phyloP scores from a whole-genome alignment of 2,888 invertebrate species.

The Lampropteryx suffumata region DNA sequence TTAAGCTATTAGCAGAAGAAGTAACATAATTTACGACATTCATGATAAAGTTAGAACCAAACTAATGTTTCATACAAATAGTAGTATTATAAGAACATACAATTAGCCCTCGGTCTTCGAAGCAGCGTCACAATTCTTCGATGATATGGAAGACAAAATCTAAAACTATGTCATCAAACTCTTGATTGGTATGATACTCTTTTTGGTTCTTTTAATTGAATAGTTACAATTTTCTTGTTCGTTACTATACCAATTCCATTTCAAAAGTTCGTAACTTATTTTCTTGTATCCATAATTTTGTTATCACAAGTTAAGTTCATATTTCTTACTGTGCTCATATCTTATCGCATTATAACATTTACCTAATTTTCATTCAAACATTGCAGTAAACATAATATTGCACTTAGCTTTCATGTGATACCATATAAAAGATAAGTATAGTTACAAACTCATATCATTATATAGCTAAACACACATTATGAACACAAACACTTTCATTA shows the following conservation, averaged over 20 bases:
- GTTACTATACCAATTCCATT: too few relatives aligned
- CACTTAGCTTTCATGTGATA: too few relatives aligned
- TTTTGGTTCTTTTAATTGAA: not conserved
- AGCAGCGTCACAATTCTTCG: conserved; percentile 17
- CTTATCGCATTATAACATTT: too few relatives aligned
- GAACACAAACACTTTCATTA: conserved; percentile 1
- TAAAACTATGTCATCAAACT: conserved; percentile 3
- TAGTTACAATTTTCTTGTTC: not conserved
- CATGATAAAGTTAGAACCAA: conserved; percentile 1
- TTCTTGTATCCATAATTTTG: too few relatives aligned
- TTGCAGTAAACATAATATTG: too few relatives aligned
- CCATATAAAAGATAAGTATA: too few relatives aligned
- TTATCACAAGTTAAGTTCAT: too few relatives aligned
- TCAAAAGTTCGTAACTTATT: too few relatives aligned
- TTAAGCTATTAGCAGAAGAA: conserved; percentile 21
- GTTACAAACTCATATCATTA: too few relatives aligned
- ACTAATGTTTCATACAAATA: conserved; percentile 16
- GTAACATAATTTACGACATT: conserved; percentile 6
- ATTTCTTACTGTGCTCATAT: too few relatives aligned
- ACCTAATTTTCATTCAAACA: too few relatives aligned
- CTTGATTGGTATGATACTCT: not conserved
- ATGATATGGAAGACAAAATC: conserved; percentile 13
- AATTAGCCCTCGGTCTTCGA: conserved; percentile 9
- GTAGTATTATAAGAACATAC: conserved; percentile 17
- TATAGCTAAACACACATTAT: not conserved